Evolutionary conservation across 2,113 vertebrate species (phyloP), one percentile per base, ranked within the genome.

Genomic region (Puntigrus tetrazona): DNA sequence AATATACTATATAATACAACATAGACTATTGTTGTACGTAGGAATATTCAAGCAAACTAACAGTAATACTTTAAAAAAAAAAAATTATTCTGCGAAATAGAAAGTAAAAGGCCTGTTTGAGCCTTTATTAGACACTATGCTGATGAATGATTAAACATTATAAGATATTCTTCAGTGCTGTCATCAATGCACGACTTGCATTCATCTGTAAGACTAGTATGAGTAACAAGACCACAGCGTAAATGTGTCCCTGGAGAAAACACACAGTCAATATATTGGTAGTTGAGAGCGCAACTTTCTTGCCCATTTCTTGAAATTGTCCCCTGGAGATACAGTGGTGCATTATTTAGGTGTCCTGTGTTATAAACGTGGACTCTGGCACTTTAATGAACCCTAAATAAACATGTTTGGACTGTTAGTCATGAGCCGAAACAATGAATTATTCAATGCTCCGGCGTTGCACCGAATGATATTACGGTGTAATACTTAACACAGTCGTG

Each of bases 271-370:
- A 78, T 78, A 78, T 31, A 73, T 45, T 57, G 22, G 63, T 43
- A 10, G 61, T 78, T 38, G 34, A 76, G n/a, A 43, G 75, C 1
- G 38, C 29, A 50, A 11, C 29, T 50, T 36, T 31, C 29, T 47
- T 11, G 57, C 31, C 34, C n/a, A 27, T 67, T 38, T 50, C 47
- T 34, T 41, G 83, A 55, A 59, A 14, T 74, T 3, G 22, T 73
- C 36, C 76, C 50, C 76, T 78, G 9, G 34, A 59, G 50, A 85
- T 45, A 50, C 36, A 57, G 11, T 43, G 65, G 67, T 85, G 67
- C 77, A 85, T 85, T 45, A 85, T 85, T 85, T 80, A 85, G 25
- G 36, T 61, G 18, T 25, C 38, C 65, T 47, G 50, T 36, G 31
- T 63, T 41, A 55, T 20, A 72, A n/a, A 31, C 13, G 57, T 7